Evolutionary conservation across 2,888 invertebrate genomes (phyloP).

Genomic region (Drosophila hamatofila): DNA sequence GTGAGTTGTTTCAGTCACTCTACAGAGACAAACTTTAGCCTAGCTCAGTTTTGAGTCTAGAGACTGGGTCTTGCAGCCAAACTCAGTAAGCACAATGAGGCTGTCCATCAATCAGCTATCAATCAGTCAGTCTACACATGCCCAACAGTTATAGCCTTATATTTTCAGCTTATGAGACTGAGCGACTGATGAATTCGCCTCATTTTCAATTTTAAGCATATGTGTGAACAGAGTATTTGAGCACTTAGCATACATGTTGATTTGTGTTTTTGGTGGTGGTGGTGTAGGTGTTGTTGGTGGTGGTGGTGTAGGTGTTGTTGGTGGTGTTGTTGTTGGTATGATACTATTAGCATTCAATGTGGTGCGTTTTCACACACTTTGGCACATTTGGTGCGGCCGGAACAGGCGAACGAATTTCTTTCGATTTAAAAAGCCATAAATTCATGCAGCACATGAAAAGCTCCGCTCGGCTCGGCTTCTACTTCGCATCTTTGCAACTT

Average conservation of each 20-base stretch:
- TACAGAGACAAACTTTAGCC: neutral
- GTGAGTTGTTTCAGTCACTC: neutral
- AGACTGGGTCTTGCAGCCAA: neutral
- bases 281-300: neutral
- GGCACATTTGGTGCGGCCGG: constrained; percentile 52
- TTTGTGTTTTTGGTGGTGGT: neutral
- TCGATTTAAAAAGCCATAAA: constrained; percentile 76
- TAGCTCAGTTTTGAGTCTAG: neutral
- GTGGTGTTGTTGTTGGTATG: neutral
- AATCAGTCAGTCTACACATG: neutral
- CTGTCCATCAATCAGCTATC: neutral
- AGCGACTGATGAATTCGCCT: neutral
- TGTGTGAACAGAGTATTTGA: neutral
- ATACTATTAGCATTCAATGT: constrained; percentile 30
- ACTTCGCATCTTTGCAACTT: constrained; percentile 16
- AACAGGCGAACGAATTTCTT: constrained; percentile 71
- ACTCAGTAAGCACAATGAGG: neutral
- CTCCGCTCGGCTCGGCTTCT: neutral
- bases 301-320: neutral
- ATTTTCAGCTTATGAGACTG: neutral
- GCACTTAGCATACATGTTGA: neutral
- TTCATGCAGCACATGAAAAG: constrained; percentile 46
- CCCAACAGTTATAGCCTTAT: neutral
- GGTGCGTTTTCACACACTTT: constrained; percentile 7
- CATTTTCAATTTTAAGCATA: neutral